These are phyloP conservation scores for Heliocidaris tuberculata DNA, from an alignment of 35 echinoderm and acorn worm genomes.

Conservation along the genomic window DNA sequence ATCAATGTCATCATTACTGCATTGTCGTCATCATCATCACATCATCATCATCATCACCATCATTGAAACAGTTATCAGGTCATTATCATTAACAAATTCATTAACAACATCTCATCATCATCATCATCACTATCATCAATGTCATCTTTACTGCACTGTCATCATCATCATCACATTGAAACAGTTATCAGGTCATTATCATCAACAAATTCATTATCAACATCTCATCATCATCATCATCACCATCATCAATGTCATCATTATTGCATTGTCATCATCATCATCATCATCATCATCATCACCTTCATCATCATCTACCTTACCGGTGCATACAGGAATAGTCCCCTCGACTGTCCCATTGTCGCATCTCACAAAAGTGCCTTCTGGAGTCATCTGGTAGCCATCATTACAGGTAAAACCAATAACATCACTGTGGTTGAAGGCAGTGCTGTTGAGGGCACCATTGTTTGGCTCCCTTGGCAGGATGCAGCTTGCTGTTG, in stretches of 20 bases:
- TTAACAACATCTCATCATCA: too few relatives aligned
- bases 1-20: background rate
- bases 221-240: conserved; percentile 16
- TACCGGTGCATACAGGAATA: conserved; percentile 53
- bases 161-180: background rate
- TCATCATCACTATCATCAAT: background rate
- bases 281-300: conserved; percentile 28
- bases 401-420: conserved; percentile 56
- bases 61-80: background rate
- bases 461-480: conserved; percentile 47
- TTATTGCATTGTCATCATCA: too few relatives aligned
- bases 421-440: conserved; percentile 55
- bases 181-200: too few relatives aligned
- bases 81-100: too few relatives aligned
- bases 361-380: conserved; percentile 2
- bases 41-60: background rate
- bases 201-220: background rate
- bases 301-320: conserved; percentile 33
- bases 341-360: conserved; percentile 44
- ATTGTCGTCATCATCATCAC: background rate
- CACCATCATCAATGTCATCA: too few relatives aligned
- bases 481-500: conserved; percentile 50
- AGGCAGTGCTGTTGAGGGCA: conserved; percentile 13
- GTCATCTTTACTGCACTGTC: background rate
- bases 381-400: conserved; percentile 42